phyloP scores from a whole-genome alignment of 2,113 vertebrate genomes.

The Urocolius indicus region DNA sequence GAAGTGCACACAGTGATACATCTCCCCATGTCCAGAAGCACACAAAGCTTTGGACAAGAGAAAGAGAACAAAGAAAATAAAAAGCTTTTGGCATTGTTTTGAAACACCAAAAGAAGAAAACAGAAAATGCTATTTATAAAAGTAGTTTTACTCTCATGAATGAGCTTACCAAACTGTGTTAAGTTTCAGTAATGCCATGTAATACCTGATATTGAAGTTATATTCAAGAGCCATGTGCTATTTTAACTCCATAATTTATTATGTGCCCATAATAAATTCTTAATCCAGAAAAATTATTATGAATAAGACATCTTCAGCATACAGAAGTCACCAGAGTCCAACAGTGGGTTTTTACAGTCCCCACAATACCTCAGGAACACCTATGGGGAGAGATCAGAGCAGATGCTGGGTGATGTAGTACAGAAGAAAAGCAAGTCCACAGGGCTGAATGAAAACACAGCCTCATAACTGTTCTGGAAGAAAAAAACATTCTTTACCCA shows the following conservation, averaged over 20 bases:
- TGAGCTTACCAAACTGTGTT: neutral
- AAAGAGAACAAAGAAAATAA: neutral
- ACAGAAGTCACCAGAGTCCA: neutral
- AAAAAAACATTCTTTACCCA: neutral
- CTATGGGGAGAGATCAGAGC: accelerated
- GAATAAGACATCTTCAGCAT: neutral
- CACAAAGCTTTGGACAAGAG: neutral
- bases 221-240: neutral
- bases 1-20: neutral
- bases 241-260: neutral
- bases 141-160: neutral
- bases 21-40: neutral
- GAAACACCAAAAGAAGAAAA: no score
- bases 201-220: neutral
- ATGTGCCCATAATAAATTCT: neutral
- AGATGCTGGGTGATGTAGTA: neutral
- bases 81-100: neutral
- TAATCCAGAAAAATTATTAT: neutral
- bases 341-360: neutral
- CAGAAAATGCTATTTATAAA: neutral
- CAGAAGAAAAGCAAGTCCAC: accelerated
- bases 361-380: neutral
- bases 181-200: neutral
- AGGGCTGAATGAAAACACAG: neutral
- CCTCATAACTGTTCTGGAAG: neutral